Evolutionary conservation across 2,888 invertebrate genomes (phyloP), one percentile per base, ranked within the genome.

Genomic region (Blastobasis adustella): DNA sequence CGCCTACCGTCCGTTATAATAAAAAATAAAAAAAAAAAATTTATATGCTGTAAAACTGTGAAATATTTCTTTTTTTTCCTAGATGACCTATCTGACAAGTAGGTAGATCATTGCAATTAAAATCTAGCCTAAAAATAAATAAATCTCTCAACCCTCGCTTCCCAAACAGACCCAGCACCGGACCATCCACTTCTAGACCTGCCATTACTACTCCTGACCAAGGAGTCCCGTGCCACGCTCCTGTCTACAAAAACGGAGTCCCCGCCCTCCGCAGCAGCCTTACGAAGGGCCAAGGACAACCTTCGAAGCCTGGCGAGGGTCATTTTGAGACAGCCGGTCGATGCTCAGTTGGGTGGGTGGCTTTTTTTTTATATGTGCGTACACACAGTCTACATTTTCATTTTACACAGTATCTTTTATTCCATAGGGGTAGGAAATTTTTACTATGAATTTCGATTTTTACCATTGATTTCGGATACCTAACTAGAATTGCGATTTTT

Each of bases 321-420:
- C 53, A 92, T 95, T 43, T 91, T 96, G 45, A 93, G 95, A 72
- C 91, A 93, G 5, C 97, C 97, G 0, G 93, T 97, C 48, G 92
- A 95, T 57, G 82, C 89, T 0, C 94, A 96, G 61, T 73, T 96
- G 39, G 86, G 90, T 73, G 70, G 78, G 63, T 52, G 5, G 2
- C 10, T 46, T 10, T 37, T 39, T 10, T 7, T 39, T 47, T n/a
- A 42, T 36, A 37, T 36, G 36, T 10, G 36, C 45, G 7, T 46
- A 44, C 5, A 23, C 23, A 23, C 23, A 23, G 23, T n/a, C n/a
- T n/a, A n/a, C n/a, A n/a, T n/a, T n/a, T n/a, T n/a, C n/a, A n/a
- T n/a, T n/a, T n/a, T n/a, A n/a, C n/a, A n/a, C n/a, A n/a, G n/a
- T n/a, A n/a, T n/a, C n/a, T n/a, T n/a, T n/a, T n/a, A n/a, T n/a